phyloP scores from a whole-genome alignment of 2,888 invertebrate genomes.

The Nudaria mundana region DNA sequence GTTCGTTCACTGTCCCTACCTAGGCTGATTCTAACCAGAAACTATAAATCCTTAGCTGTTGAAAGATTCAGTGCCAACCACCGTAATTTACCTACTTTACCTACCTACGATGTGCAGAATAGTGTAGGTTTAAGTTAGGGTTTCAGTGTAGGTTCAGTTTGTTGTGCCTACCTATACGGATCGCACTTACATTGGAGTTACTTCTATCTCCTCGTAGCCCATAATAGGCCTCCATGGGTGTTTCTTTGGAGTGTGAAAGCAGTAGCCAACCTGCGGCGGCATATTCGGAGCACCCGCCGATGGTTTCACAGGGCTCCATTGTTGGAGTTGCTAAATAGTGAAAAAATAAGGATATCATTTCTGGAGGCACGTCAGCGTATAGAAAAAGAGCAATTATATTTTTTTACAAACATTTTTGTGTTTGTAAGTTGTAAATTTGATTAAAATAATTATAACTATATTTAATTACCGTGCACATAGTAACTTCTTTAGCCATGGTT shows the following conservation, averaged over 20 bases:
- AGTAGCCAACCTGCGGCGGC: conserved; percentile 84
- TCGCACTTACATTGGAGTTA: conserved; percentile 85
- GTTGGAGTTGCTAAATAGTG: conserved; percentile 86
- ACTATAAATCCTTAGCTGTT: no score
- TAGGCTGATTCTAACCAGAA: no score
- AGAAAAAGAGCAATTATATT: neutral
- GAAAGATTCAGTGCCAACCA: neutral
- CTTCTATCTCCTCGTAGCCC: conserved; percentile 89
- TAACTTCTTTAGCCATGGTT: conserved; percentile 73
- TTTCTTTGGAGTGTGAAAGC: conserved; percentile 86
- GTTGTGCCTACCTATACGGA: no score
- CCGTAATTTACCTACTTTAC: no score
- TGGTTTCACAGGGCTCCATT: conserved; percentile 87
- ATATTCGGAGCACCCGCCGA: conserved; percentile 82
- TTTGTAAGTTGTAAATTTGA: neutral
- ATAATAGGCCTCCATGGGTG: conserved; percentile 91
- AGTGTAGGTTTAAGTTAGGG: no score
- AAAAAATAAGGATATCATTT: conserved; percentile 9
- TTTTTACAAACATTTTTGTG: neutral
- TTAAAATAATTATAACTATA: no score
- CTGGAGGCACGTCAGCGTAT: no score
- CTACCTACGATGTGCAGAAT: no score
- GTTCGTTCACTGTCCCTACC: no score
- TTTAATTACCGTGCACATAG: conserved; percentile 77
- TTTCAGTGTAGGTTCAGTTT: no score